Evolutionary conservation across 2,113 vertebrate species (phyloP), one percentile per base, ranked within the genome.

Genomic region (Taxidea taxus): DNA sequence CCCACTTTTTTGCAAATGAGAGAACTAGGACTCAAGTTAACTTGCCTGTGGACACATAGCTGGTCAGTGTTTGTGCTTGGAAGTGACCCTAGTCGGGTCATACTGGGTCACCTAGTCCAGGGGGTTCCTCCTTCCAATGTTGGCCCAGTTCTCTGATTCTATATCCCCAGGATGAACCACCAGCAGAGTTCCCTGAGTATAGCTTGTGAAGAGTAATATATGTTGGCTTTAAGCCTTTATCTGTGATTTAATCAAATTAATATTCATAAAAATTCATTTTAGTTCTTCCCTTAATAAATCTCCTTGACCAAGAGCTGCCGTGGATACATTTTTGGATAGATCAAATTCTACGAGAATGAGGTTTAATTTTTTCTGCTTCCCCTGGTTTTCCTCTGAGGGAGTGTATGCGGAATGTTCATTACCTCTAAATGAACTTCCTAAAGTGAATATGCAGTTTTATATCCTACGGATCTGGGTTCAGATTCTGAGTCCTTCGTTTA

Each of bases 271-370:
- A 95, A 56, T 80, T 77, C 47, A 82, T 58, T 95, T 92, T 93
- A 56, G 56, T 92, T 37, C 51, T 88, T 96, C 54, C 4, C 20
- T 93, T 97, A 72, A 84, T 91, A 78, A 92, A 47, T 91, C 70
- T 70, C 58, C 70, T 84, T 95, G 80, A 92, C 56, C 58, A 80
- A 77, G 47, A 60, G 47, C 31, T 70, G 42, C 10, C 34, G 78
- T 72, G 42, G 21, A 81, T 85, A 51, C 18, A 47, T 87, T 85
- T 83, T 56, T 25, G 75, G 91, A 7, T 12, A 42, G 80, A 84
- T 84, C 51, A 72, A 39, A 80, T 83, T 92, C 37, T 74, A 21
- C 8, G 44, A 94, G 37, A 82, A 37, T 2, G 7, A 75, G 31
- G 4, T 47, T 95, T 96, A 56, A 74, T 23, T 82, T 47, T 25